Percentiles rank a stretch among this genome's conserved stretches.
phyloP scores from a whole-genome alignment of 2,113 vertebrate species.

The Anoplopoma fimbria region DNA sequence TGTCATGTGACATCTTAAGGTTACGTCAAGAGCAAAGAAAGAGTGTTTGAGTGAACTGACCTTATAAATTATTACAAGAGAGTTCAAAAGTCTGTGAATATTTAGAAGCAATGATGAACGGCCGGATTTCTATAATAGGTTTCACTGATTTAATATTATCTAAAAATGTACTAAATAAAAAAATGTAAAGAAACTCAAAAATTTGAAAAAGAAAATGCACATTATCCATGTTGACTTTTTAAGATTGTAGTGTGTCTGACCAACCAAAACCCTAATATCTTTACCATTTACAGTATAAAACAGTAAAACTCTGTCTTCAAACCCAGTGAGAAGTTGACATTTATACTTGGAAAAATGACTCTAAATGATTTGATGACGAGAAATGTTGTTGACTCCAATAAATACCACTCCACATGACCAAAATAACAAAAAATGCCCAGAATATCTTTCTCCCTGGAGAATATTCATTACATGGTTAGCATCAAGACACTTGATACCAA shows the following conservation, averaged over 20 bases:
- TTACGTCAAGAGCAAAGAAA: not conserved
- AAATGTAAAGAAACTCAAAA: no score
- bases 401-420: not conserved
- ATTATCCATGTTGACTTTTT: not conserved
- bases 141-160: not conserved
- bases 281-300: not conserved
- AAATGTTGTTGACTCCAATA: no score
- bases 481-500: not conserved
- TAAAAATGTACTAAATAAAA: no score
- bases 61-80: not conserved
- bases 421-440: not conserved
- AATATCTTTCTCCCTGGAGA: not conserved
- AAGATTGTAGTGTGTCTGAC: not conserved
- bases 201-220: not conserved
- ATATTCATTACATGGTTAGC: not conserved
- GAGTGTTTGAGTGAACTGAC: not conserved
- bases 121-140: not conserved
- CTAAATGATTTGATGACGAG: no score
- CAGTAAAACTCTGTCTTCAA: not conserved
- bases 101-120: not conserved
- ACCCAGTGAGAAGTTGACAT: no score
- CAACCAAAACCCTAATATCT: not conserved
- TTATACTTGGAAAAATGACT: no score
- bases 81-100: not conserved
- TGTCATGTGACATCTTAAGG: conserved; percentile 21